phyloP scores from a whole-genome alignment of 2,113 vertebrate genomes.

The Phylloscopus whistleri region DNA sequence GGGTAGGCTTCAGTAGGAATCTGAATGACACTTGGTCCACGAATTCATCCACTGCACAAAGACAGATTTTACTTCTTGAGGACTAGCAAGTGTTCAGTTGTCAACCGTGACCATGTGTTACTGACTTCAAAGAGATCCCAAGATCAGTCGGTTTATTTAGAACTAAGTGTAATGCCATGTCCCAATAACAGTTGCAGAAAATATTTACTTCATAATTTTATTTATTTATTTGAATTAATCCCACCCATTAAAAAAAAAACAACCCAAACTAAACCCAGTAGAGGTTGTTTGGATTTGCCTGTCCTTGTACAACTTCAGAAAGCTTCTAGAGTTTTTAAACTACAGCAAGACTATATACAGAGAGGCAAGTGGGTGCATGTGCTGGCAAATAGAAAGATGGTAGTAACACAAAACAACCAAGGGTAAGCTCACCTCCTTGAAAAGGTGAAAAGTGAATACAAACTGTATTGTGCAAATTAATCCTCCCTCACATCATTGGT shows the following conservation, averaged over 20 bases:
- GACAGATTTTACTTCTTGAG: background rate
- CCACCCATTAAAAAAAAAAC: background rate
- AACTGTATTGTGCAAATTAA: background rate
- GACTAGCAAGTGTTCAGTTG: background rate
- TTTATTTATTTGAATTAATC: background rate
- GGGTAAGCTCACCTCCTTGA: background rate
- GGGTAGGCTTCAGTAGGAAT: background rate
- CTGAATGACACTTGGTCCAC: background rate
- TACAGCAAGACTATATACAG: background rate
- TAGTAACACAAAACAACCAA: background rate
- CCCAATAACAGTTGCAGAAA: background rate
- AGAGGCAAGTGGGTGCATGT: background rate
- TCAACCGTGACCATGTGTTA: background rate
- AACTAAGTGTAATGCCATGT: background rate
- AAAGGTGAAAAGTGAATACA: background rate
- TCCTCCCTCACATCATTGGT: background rate
- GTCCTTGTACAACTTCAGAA: background rate
- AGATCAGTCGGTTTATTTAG: background rate
- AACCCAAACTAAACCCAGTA: background rate
- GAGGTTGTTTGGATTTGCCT: background rate
- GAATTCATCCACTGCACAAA: background rate
- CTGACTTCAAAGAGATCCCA: background rate
- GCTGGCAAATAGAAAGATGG: background rate
- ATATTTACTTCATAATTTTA: background rate
- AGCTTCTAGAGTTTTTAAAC: background rate